phyloP scores from a whole-genome alignment of 2,888 invertebrate species.

The Nineta flava region DNA sequence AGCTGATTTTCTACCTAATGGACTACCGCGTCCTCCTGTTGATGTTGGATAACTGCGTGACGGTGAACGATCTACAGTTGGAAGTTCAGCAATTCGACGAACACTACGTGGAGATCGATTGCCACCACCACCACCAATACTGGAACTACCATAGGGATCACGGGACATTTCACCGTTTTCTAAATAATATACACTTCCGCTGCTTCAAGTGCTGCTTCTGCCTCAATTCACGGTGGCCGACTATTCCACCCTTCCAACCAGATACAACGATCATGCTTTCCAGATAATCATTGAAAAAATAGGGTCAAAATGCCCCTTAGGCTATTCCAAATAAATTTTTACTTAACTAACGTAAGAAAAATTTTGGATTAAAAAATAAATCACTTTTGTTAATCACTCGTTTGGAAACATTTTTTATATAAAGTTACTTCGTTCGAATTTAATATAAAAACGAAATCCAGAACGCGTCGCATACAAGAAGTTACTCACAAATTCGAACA shows the following conservation, averaged over 20 bases:
- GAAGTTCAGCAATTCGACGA: constrained; percentile 53
- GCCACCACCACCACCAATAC: constrained; percentile 30
- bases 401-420: no score
- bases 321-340: not conserved
- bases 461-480: no score
- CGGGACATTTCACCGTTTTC: constrained; percentile 33
- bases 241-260: constrained; percentile 1
- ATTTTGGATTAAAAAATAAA: no score
- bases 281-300: not conserved
- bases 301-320: not conserved
- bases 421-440: no score
- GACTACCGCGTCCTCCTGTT: constrained; percentile 17
- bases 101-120: constrained; percentile 50
- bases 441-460: no score
- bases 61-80: constrained; percentile 81
- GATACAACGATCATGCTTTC: constrained; percentile 3
- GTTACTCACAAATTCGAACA: no score
- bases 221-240: constrained; percentile 3
- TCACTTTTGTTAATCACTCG: no score
- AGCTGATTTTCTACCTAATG: constrained; percentile 20
- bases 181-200: not conserved
- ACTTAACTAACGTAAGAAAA: not conserved
- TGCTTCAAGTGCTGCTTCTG: not conserved
- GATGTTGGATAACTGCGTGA: constrained; percentile 61
- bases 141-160: constrained; percentile 33